Evolutionary conservation across 2,113 vertebrate species (phyloP), one percentile per base, ranked within the genome.

Genomic region (Perccottus glenii): DNA sequence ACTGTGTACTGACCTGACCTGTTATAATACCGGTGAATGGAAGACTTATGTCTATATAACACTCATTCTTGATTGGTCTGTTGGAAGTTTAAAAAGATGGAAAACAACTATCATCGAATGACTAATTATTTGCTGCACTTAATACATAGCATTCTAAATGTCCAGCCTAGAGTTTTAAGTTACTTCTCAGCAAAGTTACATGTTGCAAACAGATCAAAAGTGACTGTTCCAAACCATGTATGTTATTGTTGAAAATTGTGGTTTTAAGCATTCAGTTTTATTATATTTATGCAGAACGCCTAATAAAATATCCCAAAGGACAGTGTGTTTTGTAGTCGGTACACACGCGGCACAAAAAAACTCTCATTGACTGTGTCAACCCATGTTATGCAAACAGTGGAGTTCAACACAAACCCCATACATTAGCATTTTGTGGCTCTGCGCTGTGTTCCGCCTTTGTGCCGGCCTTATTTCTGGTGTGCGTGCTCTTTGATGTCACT

Each of bases 401-500:
- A 84, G 75, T 82, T 87, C 76, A 87, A 81, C 70, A 70, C 56
- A 77, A 88, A 79, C 27, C 69, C 64, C 42, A 64, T 11, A 50
- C 62, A 88, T 91, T 91, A 90, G 65, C 87, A 91, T 92, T 77
- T 82, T 50, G 44, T 64, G 81, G 77, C 85, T 87, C 76, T 83
- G 71, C 86, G 80, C 72, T 50, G 64, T 73, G 77, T 78, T 77
- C 68, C 9, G 64, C 78, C 80, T 78, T 75, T 70, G 67, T 67
- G 73, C 66, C 43, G 64, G 70, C 81, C 82, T 76, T 78, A 61
- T 89, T 84, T 88, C 78, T 85, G 38, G 32, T 35, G 38, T 73
- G 73, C 70, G 43, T 11, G 3, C 67, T 80, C 88, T 92, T 91
- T 92, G 89, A 92, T 90, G 86, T 86, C 15, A 58, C 87, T 91